These are phyloP conservation scores for Dasyornis broadbenti DNA, from an alignment of 2,113 vertebrate species.

Conservation along the genomic window DNA sequence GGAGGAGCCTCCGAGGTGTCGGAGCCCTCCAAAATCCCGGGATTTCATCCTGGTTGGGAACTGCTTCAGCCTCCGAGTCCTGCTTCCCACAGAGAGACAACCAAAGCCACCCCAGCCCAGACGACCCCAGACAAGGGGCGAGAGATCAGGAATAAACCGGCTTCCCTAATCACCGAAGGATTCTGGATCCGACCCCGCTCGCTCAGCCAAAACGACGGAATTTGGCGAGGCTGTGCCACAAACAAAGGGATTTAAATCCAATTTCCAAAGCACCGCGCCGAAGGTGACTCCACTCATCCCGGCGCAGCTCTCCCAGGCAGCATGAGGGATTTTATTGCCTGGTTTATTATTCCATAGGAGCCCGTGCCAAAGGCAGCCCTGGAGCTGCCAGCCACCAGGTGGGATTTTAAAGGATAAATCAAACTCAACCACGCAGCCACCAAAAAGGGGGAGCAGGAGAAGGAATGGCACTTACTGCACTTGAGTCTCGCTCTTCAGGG, in stretches of 20 bases:
- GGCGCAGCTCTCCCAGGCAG: not conserved
- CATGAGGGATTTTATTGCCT: not conserved
- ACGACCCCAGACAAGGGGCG: constrained; percentile 72
- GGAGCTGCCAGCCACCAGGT: not conserved
- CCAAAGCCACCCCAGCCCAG: constrained; percentile 70
- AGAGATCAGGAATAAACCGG: constrained; percentile 59
- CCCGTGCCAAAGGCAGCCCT: not conserved
- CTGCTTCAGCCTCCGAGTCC: constrained; percentile 73
- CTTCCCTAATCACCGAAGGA: constrained; percentile 65
- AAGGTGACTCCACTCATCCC: not conserved
- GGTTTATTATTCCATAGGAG: not conserved
- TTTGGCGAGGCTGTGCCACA: constrained; percentile 40
- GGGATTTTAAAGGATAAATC: not conserved
- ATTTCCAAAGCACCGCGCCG: not conserved
- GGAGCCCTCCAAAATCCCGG: not conserved
- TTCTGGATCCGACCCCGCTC: constrained; percentile 73
- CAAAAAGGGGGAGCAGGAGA: not conserved
- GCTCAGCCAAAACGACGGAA: not conserved
- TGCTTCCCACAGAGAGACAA: constrained; percentile 66
- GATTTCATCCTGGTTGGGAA: constrained; percentile 56
- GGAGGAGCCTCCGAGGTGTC: accelerated
- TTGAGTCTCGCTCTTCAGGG: constrained; percentile 86
- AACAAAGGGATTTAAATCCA: constrained; percentile 54
- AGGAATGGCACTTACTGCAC: constrained; percentile 81
- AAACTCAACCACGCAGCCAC: accelerated